Base-by-base conservation (phyloP, 2,797 vertebrate genomes). In the Zenarchopterus dispar region DNA sequence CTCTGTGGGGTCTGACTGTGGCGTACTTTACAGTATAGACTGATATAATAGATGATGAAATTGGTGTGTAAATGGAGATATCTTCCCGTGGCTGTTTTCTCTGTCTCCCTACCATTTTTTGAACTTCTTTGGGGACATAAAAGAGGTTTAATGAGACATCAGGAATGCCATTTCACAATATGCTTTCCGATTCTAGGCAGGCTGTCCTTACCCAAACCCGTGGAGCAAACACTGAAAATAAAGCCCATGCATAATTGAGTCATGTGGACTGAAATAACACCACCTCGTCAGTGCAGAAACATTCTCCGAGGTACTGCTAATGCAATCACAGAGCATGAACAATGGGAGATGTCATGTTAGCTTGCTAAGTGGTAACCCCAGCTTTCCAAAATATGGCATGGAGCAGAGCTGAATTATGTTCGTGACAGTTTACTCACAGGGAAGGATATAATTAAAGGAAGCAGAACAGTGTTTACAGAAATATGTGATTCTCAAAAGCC, bases 241-340 rank as follows among this genome's bases (percentile, higher is more conserved):
- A 82, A 85, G 67, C 78, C 75, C 26, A 67, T 77, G 70, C 58
- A 78, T 90, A 89, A 91, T 84, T 84, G 67, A 89, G 60, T 85
- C 67, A 62, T 88, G 65, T 78, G 54, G 60, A 67, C 71, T 36
- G 21, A 79, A 85, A 88, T 88, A 83, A 80, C 75, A 56, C 64
- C 18, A 67, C 56, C 62, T 72, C 72, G 81, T 67, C 59, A 52
- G 47, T 21, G 17, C 26, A 45, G 36, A 63, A 62, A 62, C 45
- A 62, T 70, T 50, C 69, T 55, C 54, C 15, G 22, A 73, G 62
- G 54, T 82, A 60, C 46, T 41, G 39, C 48, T 66, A 82, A 78
- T 71, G 46, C 42, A 53, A 62, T 79, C 70, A 67, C 39, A 33
- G 73, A 54, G 67, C 65, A 53, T 49, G 58, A 70, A 87, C 77